Conservation (phyloP, 2,797 vertebrate genomes). For the Varecia variegata region DNA sequence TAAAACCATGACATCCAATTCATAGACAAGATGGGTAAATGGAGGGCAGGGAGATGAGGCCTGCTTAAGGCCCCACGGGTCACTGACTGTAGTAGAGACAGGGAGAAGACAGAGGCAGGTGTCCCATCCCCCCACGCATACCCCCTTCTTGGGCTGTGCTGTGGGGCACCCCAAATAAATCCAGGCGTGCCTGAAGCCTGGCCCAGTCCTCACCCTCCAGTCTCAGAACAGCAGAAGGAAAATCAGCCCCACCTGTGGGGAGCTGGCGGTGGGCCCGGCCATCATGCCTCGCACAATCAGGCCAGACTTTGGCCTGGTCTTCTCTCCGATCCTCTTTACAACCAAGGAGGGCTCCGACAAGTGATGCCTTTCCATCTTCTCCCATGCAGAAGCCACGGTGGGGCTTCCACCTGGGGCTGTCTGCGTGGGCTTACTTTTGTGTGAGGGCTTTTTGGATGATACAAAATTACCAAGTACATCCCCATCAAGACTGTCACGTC, state of each 20-base stretch:
- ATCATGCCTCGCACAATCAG: constrained; percentile 89
- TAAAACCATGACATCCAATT: neutral
- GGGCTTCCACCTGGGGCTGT: neutral
- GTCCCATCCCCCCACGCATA: neutral
- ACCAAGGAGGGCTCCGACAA: constrained; percentile 22
- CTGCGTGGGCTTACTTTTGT: constrained; percentile 71
- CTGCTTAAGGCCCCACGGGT: too few relatives aligned
- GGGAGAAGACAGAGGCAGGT: neutral
- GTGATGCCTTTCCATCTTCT: constrained; percentile 77
- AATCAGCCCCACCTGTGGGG: constrained; percentile 86
- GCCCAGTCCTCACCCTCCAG: neutral
- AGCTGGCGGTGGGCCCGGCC: constrained; percentile 86
- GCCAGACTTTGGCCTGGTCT: constrained; percentile 82
- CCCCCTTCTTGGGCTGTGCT: neutral
- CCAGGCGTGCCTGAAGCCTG: neutral
- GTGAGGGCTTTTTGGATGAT: constrained; percentile 54
- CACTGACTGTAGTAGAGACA: neutral
- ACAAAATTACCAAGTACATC: constrained; percentile 62
- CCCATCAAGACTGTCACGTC: constrained; percentile 43
- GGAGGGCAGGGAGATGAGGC: neutral
- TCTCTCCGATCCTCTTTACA: constrained; percentile 80
- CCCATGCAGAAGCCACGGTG: constrained; percentile 27
- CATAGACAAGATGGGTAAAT: neutral
- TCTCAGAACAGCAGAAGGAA: neutral
- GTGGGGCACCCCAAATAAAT: neutral